Conservation (phyloP, 2,888 invertebrate species). For the Hydrotaea cyrtoneurina region DNA sequence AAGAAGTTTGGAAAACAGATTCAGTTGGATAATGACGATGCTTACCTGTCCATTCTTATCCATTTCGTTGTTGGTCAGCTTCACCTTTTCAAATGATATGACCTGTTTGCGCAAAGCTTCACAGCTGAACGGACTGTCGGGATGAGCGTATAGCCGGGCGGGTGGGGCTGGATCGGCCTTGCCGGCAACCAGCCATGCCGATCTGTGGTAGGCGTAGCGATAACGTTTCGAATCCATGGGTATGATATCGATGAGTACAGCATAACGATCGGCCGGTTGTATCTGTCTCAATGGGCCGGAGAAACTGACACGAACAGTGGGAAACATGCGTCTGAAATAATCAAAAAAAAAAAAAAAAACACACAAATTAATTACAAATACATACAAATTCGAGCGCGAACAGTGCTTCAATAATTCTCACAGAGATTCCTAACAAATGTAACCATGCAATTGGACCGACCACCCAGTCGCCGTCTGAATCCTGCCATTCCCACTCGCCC, state of each 20-base stretch:
- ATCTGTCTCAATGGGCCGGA: conserved; percentile 84
- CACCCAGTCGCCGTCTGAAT: not conserved
- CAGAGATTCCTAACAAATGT: too few relatives aligned
- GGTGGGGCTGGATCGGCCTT: conserved; percentile 98
- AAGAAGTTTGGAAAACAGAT: not conserved
- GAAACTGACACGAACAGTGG: conserved; percentile 96
- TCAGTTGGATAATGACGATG: conserved; percentile 67
- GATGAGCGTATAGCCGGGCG: conserved; percentile 95
- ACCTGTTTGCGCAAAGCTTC: conserved; percentile 98
- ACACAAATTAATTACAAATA: not conserved
- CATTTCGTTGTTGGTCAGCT: conserved; percentile 99
- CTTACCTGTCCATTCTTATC: conserved; percentile 96
- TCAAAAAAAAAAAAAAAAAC: conserved; percentile 15
- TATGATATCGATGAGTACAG: conserved; percentile 96
- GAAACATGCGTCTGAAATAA: conserved; percentile 95
- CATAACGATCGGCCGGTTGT: conserved; percentile 91
- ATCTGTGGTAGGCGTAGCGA: conserved; percentile 98
- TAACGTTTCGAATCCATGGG: conserved; percentile 98
- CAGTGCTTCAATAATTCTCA: not conserved
- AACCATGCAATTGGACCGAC: not conserved
- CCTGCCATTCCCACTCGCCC: not conserved
- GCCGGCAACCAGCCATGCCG: conserved; percentile 98
- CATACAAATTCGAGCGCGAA: conserved; percentile 7
- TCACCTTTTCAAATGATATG: conserved; percentile 98
- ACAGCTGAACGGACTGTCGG: conserved; percentile 96